Base-by-base conservation (phyloP, 2,888 invertebrate species). In the Cerastis rubricosa region DNA sequence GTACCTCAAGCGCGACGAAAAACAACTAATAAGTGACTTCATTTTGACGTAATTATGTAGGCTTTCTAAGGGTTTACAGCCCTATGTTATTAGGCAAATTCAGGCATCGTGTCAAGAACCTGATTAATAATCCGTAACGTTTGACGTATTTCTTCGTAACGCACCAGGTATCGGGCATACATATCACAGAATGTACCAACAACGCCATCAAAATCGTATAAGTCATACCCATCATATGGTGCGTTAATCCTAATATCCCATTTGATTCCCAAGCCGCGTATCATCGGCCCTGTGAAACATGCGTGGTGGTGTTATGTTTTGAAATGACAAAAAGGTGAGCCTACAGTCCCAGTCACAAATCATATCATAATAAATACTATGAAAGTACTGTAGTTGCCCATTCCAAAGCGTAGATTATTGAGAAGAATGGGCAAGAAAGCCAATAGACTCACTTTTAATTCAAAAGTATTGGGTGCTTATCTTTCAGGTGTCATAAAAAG, bases 201-300 rank as follows among this genome's bases (percentile, higher is more conserved):
- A 2, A 98, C 98, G 3, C 98, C 97, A 92, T 99, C 98, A 93
- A 99, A 99, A 4, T 99, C 98, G 72, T 99, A 96, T 83, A 98
- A 94, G 84, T 98, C 98, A 90, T 99, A 99, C 7, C 98, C 98
- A 92, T 99, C 99, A 91, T 99, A 99, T 0, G 99, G 99, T 88
- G 98, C 97, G 14, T 97, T 94, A 92, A 99, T 98, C 51, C 99
- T 97, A 47, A 99, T 89, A 92, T 99, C 99, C 98, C 99, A 99
- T 93, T 98, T 98, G 57, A 99, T 97, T 71, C 99, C 99, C 4
- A 98, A 97, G 25, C 97, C 98, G 78, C 99, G 97, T 72, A 99
- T 92, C 97, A 99, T 98, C 0, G 98, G 98, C 93, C 96, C 96
- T 5, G 94, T 97, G 91, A 98, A 98, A 8, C 35, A 35, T 35